Evolutionary conservation across 2,797 vertebrate species (phyloP).

Genomic region (Onychomys leucogaster): DNA sequence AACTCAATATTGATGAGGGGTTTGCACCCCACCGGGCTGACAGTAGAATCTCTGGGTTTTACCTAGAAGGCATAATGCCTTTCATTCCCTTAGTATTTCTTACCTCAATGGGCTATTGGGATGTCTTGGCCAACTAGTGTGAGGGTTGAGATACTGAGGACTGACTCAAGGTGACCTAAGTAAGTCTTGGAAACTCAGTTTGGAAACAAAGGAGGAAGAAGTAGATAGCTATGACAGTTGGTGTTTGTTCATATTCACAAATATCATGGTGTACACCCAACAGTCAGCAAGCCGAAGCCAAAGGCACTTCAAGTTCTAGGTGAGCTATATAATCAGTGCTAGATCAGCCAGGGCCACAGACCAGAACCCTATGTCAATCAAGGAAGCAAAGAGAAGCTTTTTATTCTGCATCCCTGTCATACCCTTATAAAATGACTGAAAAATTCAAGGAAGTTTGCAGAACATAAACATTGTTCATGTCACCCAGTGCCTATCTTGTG

Average conservation of each 20-base stretch:
- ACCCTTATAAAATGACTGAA: neutral
- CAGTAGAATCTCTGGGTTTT: conserved; percentile 11
- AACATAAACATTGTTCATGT: neutral
- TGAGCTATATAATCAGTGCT: neutral
- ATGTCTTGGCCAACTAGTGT: neutral
- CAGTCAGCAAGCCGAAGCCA: neutral
- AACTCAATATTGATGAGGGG: neutral
- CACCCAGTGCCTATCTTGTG: neutral
- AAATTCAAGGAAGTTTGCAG: neutral
- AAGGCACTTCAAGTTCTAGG: neutral
- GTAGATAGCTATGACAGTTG: neutral
- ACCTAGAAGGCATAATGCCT: neutral
- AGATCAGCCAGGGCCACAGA: neutral
- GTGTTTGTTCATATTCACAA: conserved; percentile 3
- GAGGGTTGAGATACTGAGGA: neutral
- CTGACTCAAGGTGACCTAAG: neutral
- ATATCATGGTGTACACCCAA: neutral
- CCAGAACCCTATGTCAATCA: neutral
- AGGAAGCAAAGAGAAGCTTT: neutral
- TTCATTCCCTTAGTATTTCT: neutral
- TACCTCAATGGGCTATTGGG: neutral
- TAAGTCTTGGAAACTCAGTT: neutral
- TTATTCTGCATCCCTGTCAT: neutral
- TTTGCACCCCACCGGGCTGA: neutral
- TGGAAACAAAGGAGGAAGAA: neutral